Base-by-base conservation (phyloP, 2,888 invertebrate species). In the Drosophila incognita region DNA sequence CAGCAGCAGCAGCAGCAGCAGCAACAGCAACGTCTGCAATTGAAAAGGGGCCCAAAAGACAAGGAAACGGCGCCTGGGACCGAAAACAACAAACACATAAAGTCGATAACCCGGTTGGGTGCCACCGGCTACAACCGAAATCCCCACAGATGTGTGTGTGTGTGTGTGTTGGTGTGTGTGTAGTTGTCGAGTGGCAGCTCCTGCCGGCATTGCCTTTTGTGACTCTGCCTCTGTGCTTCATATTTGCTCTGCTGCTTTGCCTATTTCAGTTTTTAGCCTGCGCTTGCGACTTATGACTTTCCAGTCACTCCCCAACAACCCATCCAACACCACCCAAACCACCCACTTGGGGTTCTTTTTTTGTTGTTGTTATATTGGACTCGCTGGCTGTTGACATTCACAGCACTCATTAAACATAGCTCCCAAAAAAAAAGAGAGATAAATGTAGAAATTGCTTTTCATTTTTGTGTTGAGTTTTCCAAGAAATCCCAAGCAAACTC, bases 31-130 rank as follows among this genome's bases (percentile, higher is more conserved):
- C 60, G 70, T 77, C 85, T 89, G 89, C 89, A 89, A 80, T 87
- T 87, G 85, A 85, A 85, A 77, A 70, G 73, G 63, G 66, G 76
- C 63, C 73, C 73, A 81, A 86, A 84, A 83, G 77, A 81, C 82
- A 80, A 75, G 78, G 70, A 70, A 67, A 60, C 76, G 62, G 73
- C 77, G 73, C 74, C 71, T 63, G 83, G 62, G 63, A 53, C 69
- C 65, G 74, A 88, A 69, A 89, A 89, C 85, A 85, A 85, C 90
- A 85, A 85, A 89, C 90, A 87, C 85, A 87, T 89, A 85, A 85
- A 85, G 90, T 85, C 85, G 85, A 85, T 85, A 85, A 82, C 85
- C 85, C 85, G 86, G 86, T 84, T 83, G 82, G 62, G 74, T 74
- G 68, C 80, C 67, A 73, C 67, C 72, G 69, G 64, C 71, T 69